These are phyloP conservation scores for Protonemura montana DNA, from an alignment of 2,888 invertebrate species.

Conservation along the genomic window DNA sequence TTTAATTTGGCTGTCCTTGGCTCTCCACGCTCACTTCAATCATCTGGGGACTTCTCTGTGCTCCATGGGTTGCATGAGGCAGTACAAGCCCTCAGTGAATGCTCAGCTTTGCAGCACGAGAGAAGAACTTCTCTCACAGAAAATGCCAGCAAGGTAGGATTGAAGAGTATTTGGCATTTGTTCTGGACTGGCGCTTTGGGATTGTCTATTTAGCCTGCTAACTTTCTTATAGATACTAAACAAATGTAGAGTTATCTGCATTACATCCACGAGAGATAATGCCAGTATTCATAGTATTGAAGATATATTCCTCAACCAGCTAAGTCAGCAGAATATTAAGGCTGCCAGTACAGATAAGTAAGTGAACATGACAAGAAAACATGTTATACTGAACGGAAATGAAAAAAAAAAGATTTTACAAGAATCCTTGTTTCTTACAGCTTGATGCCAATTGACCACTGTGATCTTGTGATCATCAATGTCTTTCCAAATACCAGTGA, in stretches of 20 bases:
- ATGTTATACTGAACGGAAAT: too few species aligned
- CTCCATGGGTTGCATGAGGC: conserved; percentile 87
- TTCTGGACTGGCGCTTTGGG: too few species aligned
- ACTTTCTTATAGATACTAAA: conserved; percentile 58
- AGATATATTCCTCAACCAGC: conserved; percentile 83
- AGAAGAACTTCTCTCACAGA: conserved; percentile 62
- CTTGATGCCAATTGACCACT: conserved; percentile 80
- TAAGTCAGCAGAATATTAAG: conserved; percentile 81
- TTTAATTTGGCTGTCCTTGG: conserved; percentile 85
- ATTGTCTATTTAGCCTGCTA: neutral
- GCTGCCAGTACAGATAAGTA: conserved; percentile 70
- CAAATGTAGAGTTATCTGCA: conserved; percentile 86
- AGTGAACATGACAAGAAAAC: too few species aligned
- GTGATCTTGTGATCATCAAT: conserved; percentile 90
- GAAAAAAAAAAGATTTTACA: too few species aligned
- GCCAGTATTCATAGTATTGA: conserved; percentile 85
- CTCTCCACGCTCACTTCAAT: conserved; percentile 70
- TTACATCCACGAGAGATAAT: conserved; percentile 88
- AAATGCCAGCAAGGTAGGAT: conserved; percentile 58
- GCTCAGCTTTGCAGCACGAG: conserved; percentile 77
- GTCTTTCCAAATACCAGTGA: conserved; percentile 78
- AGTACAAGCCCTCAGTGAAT: conserved; percentile 83
- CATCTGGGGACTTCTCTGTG: conserved; percentile 72
- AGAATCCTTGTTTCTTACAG: conserved; percentile 55
- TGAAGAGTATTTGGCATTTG: too few species aligned